These are phyloP conservation scores for Pyrrhopygopsis socrates DNA, from an alignment of 2,888 invertebrate genomes.

Conservation along the genomic window DNA sequence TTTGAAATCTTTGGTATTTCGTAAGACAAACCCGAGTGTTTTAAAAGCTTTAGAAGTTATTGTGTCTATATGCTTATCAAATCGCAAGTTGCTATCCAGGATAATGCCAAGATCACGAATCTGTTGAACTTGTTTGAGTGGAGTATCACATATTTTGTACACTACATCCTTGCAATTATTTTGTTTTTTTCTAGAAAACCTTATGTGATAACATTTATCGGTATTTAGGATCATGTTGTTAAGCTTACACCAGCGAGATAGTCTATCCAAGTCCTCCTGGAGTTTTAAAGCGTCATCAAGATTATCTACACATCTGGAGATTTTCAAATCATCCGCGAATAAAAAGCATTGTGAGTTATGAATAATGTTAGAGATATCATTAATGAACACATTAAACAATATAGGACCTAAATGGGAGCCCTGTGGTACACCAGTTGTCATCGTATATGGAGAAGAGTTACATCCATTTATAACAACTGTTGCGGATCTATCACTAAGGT, in stretches of 20 bases:
- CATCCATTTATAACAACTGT: no score
- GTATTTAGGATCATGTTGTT: neutral
- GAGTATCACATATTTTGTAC: neutral
- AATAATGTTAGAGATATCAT: neutral
- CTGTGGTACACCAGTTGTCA: no score
- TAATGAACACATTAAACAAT: slow-evolving; percentile 29
- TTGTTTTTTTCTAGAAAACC: slow-evolving; percentile 3
- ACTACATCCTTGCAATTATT: neutral
- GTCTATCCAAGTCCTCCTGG: slow-evolving; percentile 3
- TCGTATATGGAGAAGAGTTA: no score
- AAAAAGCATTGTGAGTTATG: slow-evolving; percentile 8
- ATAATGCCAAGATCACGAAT: neutral
- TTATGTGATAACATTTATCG: slow-evolving; percentile 11
- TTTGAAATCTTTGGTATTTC: neutral
- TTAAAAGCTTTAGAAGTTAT: neutral
- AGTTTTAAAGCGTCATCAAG: neutral
- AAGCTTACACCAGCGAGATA: neutral
- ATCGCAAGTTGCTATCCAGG: neutral
- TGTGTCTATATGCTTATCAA: neutral
- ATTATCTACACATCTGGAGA: neutral
- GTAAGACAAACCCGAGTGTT: neutral
- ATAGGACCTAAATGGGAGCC: neutral
- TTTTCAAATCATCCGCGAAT: slow-evolving; percentile 37
- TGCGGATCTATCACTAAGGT: no score
- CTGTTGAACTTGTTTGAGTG: neutral